phyloP scores from a whole-genome alignment of 2,888 invertebrate genomes.

The Timema podura region DNA sequence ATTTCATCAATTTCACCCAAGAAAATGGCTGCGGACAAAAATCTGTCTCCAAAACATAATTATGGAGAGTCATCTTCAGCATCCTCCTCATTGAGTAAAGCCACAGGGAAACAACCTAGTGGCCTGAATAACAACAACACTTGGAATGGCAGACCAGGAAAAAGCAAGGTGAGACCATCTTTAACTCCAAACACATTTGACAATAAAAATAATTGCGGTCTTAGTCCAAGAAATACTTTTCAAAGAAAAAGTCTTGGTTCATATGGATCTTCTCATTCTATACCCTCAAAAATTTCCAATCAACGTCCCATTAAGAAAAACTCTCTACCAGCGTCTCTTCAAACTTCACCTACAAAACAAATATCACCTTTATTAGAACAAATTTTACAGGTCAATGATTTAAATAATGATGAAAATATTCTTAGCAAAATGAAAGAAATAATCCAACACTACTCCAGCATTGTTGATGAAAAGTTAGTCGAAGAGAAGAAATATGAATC shows the following conservation, averaged over 20 bases:
- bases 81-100: neutral
- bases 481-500: slow-evolving; percentile 30
- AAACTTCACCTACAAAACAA: slow-evolving; percentile 55
- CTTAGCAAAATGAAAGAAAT: slow-evolving; percentile 70
- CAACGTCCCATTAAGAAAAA: slow-evolving; percentile 24
- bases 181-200: slow-evolving; percentile 61
- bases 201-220: slow-evolving; percentile 31
- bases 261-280: slow-evolving; percentile 21
- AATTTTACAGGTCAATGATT: slow-evolving; percentile 55
- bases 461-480: slow-evolving; percentile 34
- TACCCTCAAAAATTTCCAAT: slow-evolving; percentile 24
- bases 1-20: too few species aligned
- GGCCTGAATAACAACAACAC: slow-evolving; percentile 54
- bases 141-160: slow-evolving; percentile 63
- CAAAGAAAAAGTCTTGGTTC: slow-evolving; percentile 27
- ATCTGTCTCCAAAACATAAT: neutral
- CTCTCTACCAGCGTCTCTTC: slow-evolving; percentile 28
- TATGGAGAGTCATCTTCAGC: neutral
- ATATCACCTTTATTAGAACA: slow-evolving; percentile 65
- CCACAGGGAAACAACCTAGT: slow-evolving; percentile 2
- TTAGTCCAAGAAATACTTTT: slow-evolving; percentile 24
- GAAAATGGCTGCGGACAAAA: too few species aligned
- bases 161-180: slow-evolving; percentile 47
- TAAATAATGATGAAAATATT: slow-evolving; percentile 69
- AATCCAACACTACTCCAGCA: slow-evolving; percentile 54